These are phyloP conservation scores for Hyaena hyaena DNA, from an alignment of 2,113 vertebrate species.

Conservation along the genomic window DNA sequence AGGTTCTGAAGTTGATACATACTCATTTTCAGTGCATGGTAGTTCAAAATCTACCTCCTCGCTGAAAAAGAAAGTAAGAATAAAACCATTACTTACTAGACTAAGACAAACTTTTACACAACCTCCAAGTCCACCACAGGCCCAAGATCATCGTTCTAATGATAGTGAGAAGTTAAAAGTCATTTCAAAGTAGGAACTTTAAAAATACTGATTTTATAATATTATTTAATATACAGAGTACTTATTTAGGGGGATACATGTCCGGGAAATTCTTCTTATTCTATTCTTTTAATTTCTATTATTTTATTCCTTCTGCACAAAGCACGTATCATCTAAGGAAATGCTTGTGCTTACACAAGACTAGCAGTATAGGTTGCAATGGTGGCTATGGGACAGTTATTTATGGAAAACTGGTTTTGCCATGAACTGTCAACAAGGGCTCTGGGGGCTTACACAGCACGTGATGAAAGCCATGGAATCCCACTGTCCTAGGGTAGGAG, in stretches of 20 bases:
- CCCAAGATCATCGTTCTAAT: background rate
- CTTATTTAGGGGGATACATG: background rate
- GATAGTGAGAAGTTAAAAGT: background rate
- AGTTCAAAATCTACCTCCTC: constrained; percentile 94
- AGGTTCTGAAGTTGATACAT: constrained; percentile 58
- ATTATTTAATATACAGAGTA: background rate
- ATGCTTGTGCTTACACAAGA: background rate
- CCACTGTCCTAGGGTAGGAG: background rate
- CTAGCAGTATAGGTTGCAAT: background rate
- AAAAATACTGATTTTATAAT: constrained; percentile 9
- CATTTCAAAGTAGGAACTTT: background rate
- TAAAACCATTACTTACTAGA: constrained; percentile 12
- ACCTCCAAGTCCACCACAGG: background rate
- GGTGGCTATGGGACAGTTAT: background rate
- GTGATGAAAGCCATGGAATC: constrained; percentile 6
- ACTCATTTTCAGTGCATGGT: constrained; percentile 86
- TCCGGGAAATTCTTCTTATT: background rate
- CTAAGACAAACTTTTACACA: background rate
- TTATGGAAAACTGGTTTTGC: constrained; percentile 19
- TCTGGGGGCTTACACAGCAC: background rate
- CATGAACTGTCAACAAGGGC: background rate
- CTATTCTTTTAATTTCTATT: background rate
- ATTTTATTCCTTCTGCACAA: constrained; percentile 16
- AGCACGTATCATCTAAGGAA: background rate
- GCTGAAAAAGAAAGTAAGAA: constrained; percentile 81